Percentiles rank a stretch among this genome's conserved stretches.
These are phyloP conservation scores for Amiota communis DNA, from an alignment of 2,888 invertebrate species.

Conservation along the genomic window DNA sequence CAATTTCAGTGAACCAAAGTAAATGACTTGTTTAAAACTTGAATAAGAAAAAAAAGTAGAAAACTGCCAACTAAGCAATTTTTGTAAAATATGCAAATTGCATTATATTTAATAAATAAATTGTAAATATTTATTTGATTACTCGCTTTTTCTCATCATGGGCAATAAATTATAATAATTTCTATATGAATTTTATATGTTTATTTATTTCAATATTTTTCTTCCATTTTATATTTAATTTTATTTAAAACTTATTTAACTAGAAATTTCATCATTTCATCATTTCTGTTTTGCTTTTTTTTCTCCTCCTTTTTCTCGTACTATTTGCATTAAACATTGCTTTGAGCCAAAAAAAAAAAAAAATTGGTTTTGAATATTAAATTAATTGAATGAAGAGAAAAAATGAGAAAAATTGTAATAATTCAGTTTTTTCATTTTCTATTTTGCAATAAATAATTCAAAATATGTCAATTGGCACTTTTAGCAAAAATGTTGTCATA, in stretches of 20 bases:
- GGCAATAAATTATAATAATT: constrained; percentile 9
- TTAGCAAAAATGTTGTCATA: constrained; percentile 17
- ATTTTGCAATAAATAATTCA: constrained; percentile 25
- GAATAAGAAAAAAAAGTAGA: constrained; percentile 39
- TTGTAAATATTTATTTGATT: background rate
- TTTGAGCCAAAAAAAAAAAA: constrained; percentile 25
- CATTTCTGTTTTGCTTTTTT: background rate
- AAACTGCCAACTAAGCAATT: constrained; percentile 61
- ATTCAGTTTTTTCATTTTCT: background rate
- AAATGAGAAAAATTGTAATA: too few species aligned
- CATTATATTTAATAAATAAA: background rate
- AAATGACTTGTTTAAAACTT: background rate
- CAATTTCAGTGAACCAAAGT: background rate
- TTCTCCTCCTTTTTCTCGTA: background rate
- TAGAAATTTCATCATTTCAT: background rate
- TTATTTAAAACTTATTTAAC: background rate
- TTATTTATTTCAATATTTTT: background rate
- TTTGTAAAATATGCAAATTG: constrained; percentile 40
- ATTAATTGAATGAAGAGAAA: too few species aligned
- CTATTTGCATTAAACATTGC: background rate
- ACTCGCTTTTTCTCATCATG: background rate
- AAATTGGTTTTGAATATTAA: background rate
- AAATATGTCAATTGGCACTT: constrained; percentile 29
- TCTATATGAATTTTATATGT: background rate
- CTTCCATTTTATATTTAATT: background rate